Conservation (phyloP, 2,113 vertebrate genomes). For the Condylura cristata region DNA sequence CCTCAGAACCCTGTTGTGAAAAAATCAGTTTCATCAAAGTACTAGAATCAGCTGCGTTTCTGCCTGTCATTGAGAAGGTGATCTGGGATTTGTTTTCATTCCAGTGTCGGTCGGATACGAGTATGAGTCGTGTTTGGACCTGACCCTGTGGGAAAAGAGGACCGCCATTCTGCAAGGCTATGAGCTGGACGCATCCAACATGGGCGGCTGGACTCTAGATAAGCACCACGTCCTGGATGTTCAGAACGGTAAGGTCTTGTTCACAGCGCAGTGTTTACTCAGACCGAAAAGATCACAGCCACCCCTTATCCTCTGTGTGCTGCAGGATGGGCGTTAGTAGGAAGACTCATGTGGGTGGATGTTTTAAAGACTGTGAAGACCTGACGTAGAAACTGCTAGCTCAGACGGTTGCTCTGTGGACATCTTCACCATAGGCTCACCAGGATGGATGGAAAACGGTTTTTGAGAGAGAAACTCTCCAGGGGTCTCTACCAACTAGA, state of each 20-base stretch:
- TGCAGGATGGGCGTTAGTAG: background rate
- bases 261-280: background rate
- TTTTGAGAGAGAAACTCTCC: background rate
- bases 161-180: constrained; percentile 95
- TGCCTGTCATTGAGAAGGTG: background rate
- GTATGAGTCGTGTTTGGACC: constrained; percentile 96
- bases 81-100: constrained; percentile 72
- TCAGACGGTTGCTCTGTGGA: background rate
- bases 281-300: fast-evolving
- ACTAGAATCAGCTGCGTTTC: background rate
- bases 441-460: fast-evolving
- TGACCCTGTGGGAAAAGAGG: constrained; percentile 98
- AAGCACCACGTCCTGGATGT: constrained; percentile 96
- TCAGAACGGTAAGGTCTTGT: constrained; percentile 91
- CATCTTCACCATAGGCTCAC: background rate
- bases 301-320: background rate
- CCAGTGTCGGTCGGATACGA: constrained; percentile 98
- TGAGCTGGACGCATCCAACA: constrained; percentile 95
- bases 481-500: background rate
- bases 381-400: background rate
- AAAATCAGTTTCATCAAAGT: background rate
- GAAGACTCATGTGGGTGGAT: background rate
- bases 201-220: constrained; percentile 97
- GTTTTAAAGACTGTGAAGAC: background rate
- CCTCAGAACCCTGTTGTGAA: background rate